These are phyloP conservation scores for Ferdinandea cuprea DNA, from an alignment of 2,888 invertebrate genomes.

Conservation along the genomic window DNA sequence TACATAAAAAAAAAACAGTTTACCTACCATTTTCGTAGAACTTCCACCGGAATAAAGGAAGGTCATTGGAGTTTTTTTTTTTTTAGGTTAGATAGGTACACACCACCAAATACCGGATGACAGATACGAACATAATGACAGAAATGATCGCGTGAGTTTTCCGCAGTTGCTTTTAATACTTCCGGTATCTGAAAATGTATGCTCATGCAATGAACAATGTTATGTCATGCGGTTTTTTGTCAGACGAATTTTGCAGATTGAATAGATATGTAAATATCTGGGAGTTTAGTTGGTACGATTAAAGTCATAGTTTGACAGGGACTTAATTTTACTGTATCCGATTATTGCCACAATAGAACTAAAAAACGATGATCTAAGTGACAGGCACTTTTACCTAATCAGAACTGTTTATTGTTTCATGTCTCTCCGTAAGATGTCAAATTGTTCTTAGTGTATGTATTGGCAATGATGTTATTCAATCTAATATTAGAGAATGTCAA, in stretches of 20 bases:
- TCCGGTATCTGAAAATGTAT: constrained; percentile 7
- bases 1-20: constrained; percentile 14
- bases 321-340: too few species aligned
- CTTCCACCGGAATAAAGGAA: constrained; percentile 43
- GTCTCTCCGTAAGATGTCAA: too few species aligned
- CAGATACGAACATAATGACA: constrained; percentile 6
- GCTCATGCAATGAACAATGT: background rate
- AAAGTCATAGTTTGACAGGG: too few species aligned
- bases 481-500: too few species aligned
- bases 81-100: constrained; percentile 13
- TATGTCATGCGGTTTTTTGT: background rate
- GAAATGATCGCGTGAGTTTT: constrained; percentile 10
- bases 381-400: too few species aligned
- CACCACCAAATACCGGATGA: constrained; percentile 24
- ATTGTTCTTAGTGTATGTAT: too few species aligned
- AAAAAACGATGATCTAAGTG: too few species aligned
- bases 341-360: too few species aligned
- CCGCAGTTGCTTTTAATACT: constrained; percentile 4
- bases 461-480: too few species aligned
- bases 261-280: too few species aligned
- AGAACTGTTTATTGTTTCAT: too few species aligned
- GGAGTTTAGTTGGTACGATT: too few species aligned
- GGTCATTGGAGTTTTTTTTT: constrained; percentile 24
- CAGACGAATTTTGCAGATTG: background rate
- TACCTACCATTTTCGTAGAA: constrained; percentile 18